Evolutionary conservation across 2,888 invertebrate species (phyloP), one percentile per base, ranked within the genome.

Genomic region (Callosobruchus maculatus): DNA sequence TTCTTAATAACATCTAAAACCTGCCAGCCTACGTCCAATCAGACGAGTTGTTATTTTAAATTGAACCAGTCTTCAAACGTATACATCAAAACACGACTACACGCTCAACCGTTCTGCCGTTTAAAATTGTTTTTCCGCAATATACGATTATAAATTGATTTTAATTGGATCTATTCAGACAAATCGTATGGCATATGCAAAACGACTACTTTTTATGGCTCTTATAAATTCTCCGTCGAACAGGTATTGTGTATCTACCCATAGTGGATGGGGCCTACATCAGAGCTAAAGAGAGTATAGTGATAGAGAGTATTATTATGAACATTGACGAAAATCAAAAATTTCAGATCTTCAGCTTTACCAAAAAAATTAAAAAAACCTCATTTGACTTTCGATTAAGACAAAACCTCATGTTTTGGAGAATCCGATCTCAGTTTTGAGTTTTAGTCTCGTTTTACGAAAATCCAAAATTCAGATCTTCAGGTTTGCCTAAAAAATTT

Each of bases 11-110:
- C 72, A 72, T 70, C 72, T 74, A 74, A 72, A 74, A 72, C 72
- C 77, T 78, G 49, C 73, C 74, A 74, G 74, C 75, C 75, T 78
- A 78, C 77, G 76, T 74, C 76, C 76, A 78, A 76, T 77, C 78
- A 75, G 73, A 74, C 74, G 22, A 74, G 72, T 74, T 72, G 74
- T 74, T 77, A 76, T 74, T 76, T 78, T 77, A 79, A 79, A 79
- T 77, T 77, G 78, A 79, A 77, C 77, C 76, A 76, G 76, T 77
- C 77, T 75, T 72, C 70, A 70, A 66, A 72, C 72, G 68, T 70
- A 74, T 74, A 74, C 70, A 74, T 74, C 72, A 74, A 72, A 74
- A 22, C 68, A 68, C 70, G 71, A 74, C 74, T 71, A 74, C 74
- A 70, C 72, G 70, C 26, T 30, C 13, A 0, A 30, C 72, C 49